These are phyloP conservation scores for Drosophila subobscura DNA, from an alignment of 1,140 invertebrate species.

Conservation along the genomic window DNA sequence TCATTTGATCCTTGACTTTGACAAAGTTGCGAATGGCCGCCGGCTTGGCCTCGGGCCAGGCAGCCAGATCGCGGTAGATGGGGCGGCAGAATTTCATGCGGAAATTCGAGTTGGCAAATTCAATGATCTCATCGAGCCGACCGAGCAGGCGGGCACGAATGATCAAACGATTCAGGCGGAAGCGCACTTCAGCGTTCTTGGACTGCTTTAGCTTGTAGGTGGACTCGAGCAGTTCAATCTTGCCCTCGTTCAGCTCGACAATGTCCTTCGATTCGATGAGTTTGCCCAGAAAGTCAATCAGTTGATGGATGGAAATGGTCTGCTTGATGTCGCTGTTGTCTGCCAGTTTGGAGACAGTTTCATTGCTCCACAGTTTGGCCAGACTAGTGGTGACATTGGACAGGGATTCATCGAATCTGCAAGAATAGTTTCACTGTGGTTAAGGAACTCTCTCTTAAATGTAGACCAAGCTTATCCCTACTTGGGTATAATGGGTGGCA, in stretches of 20 bases:
- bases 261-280: slow-evolving; percentile 85
- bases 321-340: slow-evolving; percentile 65
- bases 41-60: slow-evolving; percentile 89
- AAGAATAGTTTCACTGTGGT: not conserved
- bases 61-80: slow-evolving; percentile 93
- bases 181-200: slow-evolving; percentile 93
- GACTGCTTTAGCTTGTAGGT: slow-evolving; percentile 88
- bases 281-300: slow-evolving; percentile 89
- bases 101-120: slow-evolving; percentile 92
- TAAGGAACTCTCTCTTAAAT: not conserved
- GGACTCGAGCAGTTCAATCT: slow-evolving; percentile 85
- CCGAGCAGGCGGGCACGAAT: slow-evolving; percentile 89
- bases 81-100: slow-evolving; percentile 96
- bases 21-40: slow-evolving; percentile 90
- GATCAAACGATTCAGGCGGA: slow-evolving; percentile 91
- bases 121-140: slow-evolving; percentile 87
- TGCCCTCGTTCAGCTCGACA: slow-evolving; percentile 66
- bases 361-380: slow-evolving; percentile 77
- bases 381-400: slow-evolving; percentile 87
- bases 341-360: slow-evolving; percentile 53
- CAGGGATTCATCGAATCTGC: slow-evolving; percentile 87
- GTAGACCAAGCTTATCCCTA: slow-evolving; percentile 71
- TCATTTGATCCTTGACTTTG: slow-evolving; percentile 90
- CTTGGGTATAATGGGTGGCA: slow-evolving; percentile 93
- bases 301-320: slow-evolving; percentile 88